Evolutionary conservation across 2,888 invertebrate genomes (phyloP), one percentile per base, ranked within the genome.

Genomic region (Crematogaster levior): DNA sequence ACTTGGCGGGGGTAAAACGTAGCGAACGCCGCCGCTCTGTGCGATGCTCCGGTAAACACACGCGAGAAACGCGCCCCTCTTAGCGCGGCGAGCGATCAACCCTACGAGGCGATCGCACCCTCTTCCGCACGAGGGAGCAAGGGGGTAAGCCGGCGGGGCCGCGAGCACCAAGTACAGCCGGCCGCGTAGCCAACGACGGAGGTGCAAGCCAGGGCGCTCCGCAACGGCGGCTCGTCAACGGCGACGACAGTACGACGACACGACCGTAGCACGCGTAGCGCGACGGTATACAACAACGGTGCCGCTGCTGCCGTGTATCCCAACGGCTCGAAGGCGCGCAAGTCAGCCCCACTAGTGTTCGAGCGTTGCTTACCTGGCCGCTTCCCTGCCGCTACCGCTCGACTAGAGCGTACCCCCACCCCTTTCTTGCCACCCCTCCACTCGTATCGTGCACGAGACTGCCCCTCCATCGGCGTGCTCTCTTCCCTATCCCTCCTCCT

Each of bases 261-360:
- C 88, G 70, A 84, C 27, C 79, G 86, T 86, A 66, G 84, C 83
- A 84, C 87, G 86, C 85, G 86, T 83, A 81, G 83, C 84, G 66
- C 88, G 86, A 82, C 86, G 72, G 83, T 79, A 82, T 83, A 85
- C 56, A n/a, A 65, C 77, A 84, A 82, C 77, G 56, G 10, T 81
- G 56, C 81, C 83, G 53, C 68, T 70, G 83, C 79, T 79, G 82
- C 46, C 60, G 70, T 81, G 86, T 83, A 81, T 87, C 81, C 79
- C 88, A 88, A 90, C 91, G 90, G 87, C 88, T 89, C 91, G 89
- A 88, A 91, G 93, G 90, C 92, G 93, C 93, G 93, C 92, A 92
- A 92, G 92, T 92, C 93, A 92, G 93, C 93, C 92, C 93, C 92
- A 93, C 93, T 93, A 93, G 93, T 92, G 92, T 90, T 90, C 90